Percentiles rank a stretch among this genome's conserved stretches.
These are phyloP conservation scores for Chanos chanos DNA, from an alignment of 2,797 vertebrate species.

Conservation along the genomic window DNA sequence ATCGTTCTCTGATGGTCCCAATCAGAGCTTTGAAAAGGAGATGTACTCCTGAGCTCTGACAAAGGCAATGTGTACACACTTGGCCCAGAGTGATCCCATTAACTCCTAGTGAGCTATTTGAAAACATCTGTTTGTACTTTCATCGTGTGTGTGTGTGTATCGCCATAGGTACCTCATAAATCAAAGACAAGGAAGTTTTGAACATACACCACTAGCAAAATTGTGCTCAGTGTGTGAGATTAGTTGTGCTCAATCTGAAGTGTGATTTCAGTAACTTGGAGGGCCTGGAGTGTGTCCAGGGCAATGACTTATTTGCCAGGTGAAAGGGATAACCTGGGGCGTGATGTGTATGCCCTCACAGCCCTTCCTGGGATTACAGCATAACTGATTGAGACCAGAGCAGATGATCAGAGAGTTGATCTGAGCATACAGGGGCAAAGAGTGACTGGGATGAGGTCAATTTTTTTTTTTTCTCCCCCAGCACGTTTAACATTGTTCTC, in stretches of 20 bases:
- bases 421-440: constrained; percentile 6
- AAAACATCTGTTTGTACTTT: neutral
- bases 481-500: too few relatives aligned
- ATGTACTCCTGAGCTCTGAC: neutral
- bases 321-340: neutral
- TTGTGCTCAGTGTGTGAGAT: too few relatives aligned
- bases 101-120: neutral
- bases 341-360: neutral
- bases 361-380: constrained; percentile 10
- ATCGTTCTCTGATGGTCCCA: constrained; percentile 17
- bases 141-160: neutral
- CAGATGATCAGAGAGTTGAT: constrained; percentile 26
- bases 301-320: neutral
- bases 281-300: neutral
- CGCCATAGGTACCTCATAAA: neutral
- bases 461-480: constrained; percentile 3
- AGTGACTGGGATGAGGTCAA: constrained; percentile 23
- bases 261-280: too few relatives aligned
- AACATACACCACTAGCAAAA: too few relatives aligned
- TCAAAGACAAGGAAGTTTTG: too few relatives aligned
- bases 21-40: constrained; percentile 2
- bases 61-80: neutral
- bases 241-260: too few relatives aligned
- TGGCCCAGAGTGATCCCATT: neutral
- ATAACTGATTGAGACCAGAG: constrained; percentile 8